A percentile compares a stretch with the other conserved stretches of the same genome.
Conservation (phyloP, 2,888 invertebrate genomes). For the Laspeyria flexula region DNA sequence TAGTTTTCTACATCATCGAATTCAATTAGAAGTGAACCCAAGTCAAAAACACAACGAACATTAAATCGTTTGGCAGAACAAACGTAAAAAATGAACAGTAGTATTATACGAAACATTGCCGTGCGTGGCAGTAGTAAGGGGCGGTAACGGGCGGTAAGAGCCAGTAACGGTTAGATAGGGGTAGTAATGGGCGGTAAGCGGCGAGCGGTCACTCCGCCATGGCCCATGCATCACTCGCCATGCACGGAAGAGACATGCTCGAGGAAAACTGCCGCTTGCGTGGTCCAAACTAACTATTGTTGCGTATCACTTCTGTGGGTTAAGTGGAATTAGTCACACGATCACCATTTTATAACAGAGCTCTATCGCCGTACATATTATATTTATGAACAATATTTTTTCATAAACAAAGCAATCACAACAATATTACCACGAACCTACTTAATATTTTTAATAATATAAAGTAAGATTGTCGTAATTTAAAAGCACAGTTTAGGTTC, state of each 20-base stretch:
- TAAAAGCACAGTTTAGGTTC: too few species aligned
- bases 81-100: conserved; percentile 31
- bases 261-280: conserved; percentile 21
- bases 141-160: conserved; percentile 9
- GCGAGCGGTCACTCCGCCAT: conserved; percentile 6
- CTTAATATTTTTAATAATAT: too few species aligned
- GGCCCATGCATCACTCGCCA: conserved; percentile 33
- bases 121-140: conserved; percentile 30
- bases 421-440: too few species aligned
- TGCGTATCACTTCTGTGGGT: conserved; percentile 2
- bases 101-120: conserved; percentile 37
- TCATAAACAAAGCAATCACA: too few species aligned
- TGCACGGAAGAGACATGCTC: conserved; percentile 26
- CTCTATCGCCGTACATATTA: background rate
- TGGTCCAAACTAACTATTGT: conserved; percentile 3
- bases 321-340: conserved; percentile 4
- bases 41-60: conserved; percentile 20
- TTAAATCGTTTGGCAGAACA: conserved; percentile 29
- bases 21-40: conserved; percentile 13
- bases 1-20: conserved; percentile 11
- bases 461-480: too few species aligned
- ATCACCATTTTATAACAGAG: background rate
- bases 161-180: conserved; percentile 9
- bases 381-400: too few species aligned
- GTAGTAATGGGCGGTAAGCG: conserved; percentile 12